Evolutionary conservation across 2,113 vertebrate genomes (phyloP).

Genomic region (Leptobrachium ailaonicum): DNA sequence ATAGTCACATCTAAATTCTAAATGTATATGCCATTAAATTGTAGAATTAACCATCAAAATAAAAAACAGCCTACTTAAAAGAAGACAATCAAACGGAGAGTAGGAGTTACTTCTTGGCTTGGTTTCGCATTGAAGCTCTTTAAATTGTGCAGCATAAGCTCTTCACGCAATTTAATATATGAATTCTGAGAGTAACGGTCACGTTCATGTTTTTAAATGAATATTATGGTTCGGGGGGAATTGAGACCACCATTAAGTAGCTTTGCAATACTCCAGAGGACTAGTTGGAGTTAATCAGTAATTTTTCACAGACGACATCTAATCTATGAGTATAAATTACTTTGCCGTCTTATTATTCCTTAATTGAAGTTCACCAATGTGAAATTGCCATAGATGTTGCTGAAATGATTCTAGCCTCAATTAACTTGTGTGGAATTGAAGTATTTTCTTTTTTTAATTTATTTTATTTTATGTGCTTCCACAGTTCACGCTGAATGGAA

Average conservation of each 20-base stretch:
- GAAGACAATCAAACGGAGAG: background rate
- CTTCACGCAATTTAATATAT: slow-evolving; percentile 48
- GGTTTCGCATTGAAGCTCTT: too few species aligned
- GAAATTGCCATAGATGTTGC: slow-evolving; percentile 68
- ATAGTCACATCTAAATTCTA: too few species aligned
- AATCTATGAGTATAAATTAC: slow-evolving; percentile 80
- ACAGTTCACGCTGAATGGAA: slow-evolving; percentile 46
- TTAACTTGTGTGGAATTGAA: slow-evolving; percentile 65
- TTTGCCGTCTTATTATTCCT: slow-evolving; percentile 73
- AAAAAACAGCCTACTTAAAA: background rate
- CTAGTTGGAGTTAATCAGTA: slow-evolving; percentile 66
- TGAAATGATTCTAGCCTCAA: slow-evolving; percentile 66
- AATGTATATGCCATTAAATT: too few species aligned
- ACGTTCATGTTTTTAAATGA: slow-evolving; percentile 64
- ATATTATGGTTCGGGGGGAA: slow-evolving; percentile 52
- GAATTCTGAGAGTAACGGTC: slow-evolving; percentile 54
- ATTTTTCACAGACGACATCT: slow-evolving; percentile 76
- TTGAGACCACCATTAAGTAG: slow-evolving; percentile 59
- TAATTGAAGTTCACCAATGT: slow-evolving; percentile 78
- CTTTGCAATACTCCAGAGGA: slow-evolving; percentile 60
- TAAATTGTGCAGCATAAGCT: background rate
- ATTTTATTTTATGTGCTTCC: slow-evolving; percentile 29
- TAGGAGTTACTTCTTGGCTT: background rate
- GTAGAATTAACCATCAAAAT: too few species aligned
- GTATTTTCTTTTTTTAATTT: slow-evolving; percentile 41